Conservation (phyloP, 2,888 invertebrate genomes). For the Drosophila meridionalis region DNA sequence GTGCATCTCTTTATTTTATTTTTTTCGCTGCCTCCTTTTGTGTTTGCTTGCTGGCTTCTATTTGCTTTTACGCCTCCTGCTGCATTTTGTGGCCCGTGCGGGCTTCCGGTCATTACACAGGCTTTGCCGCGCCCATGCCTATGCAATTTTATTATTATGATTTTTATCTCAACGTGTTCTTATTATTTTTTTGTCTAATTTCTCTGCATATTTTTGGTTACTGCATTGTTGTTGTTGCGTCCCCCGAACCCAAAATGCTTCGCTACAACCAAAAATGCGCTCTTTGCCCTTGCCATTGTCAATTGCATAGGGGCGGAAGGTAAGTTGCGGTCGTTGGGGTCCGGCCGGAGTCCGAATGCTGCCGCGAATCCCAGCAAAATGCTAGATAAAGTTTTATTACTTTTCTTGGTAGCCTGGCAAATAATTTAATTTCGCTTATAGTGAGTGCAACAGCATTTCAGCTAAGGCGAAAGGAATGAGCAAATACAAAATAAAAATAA, state of each 20-base stretch:
- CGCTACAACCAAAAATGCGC: slow-evolving; percentile 7
- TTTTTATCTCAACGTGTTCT: slow-evolving; percentile 42
- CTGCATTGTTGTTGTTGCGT: slow-evolving; percentile 57
- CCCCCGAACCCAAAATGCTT: slow-evolving; percentile 26
- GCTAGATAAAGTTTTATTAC: slow-evolving; percentile 71
- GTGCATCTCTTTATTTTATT: slow-evolving; percentile 24
- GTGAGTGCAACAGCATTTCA: slow-evolving; percentile 40
- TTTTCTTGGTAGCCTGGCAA: slow-evolving; percentile 50
- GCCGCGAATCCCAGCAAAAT: background rate
- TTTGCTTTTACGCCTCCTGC: slow-evolving; percentile 54
- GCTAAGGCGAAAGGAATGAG: slow-evolving; percentile 22
- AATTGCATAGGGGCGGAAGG: slow-evolving; percentile 69
- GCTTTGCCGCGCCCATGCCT: slow-evolving; percentile 44
- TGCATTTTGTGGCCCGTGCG: slow-evolving; percentile 53
- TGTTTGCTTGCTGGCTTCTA: slow-evolving; percentile 42
- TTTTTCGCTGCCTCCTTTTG: background rate
- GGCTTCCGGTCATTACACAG: slow-evolving; percentile 75
- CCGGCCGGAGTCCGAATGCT: background rate
- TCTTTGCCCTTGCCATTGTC: slow-evolving; percentile 48
- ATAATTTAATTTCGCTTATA: slow-evolving; percentile 75
- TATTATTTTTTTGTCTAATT: slow-evolving; percentile 63
- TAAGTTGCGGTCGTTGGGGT: slow-evolving; percentile 54
- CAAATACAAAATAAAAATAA: background rate
- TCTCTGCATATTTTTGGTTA: slow-evolving; percentile 64
- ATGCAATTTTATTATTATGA: slow-evolving; percentile 71